These are phyloP conservation scores for Edolisoma coerulescens DNA, from an alignment of 2,113 vertebrate species.

Conservation along the genomic window DNA sequence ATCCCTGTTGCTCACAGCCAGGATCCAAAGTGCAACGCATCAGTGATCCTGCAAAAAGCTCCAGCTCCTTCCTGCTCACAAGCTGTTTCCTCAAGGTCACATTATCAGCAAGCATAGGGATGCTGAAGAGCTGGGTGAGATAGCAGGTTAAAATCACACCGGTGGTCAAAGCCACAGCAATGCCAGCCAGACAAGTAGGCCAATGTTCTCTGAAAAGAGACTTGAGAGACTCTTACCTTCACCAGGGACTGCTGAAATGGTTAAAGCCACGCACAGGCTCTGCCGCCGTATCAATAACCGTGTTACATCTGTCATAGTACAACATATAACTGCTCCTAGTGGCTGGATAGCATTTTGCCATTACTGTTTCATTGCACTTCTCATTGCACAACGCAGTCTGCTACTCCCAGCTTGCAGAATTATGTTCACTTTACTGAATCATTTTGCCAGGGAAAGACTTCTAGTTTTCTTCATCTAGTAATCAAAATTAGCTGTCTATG, in stretches of 20 bases:
- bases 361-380: neutral
- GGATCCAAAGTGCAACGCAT: neutral
- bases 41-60: neutral
- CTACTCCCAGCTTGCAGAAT: neutral
- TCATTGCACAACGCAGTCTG: neutral
- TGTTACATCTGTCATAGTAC: neutral
- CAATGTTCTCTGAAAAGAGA: neutral
- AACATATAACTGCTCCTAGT: neutral
- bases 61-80: neutral
- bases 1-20: neutral
- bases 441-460: neutral
- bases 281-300: neutral
- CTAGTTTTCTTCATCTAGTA: neutral
- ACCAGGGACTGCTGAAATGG: neutral
- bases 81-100: neutral
- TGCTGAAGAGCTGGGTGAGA: neutral
- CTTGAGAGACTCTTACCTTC: neutral
- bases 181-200: neutral
- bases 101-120: neutral
- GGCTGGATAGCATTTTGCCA: neutral
- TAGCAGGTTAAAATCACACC: neutral
- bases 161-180: neutral
- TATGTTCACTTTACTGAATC: neutral
- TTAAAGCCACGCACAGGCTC: neutral
- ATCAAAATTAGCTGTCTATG: neutral